Percentiles rank a stretch among this genome's conserved stretches.
These are phyloP conservation scores for Rhagophthalmus giganteus DNA, from an alignment of 2,888 invertebrate species.

Conservation along the genomic window DNA sequence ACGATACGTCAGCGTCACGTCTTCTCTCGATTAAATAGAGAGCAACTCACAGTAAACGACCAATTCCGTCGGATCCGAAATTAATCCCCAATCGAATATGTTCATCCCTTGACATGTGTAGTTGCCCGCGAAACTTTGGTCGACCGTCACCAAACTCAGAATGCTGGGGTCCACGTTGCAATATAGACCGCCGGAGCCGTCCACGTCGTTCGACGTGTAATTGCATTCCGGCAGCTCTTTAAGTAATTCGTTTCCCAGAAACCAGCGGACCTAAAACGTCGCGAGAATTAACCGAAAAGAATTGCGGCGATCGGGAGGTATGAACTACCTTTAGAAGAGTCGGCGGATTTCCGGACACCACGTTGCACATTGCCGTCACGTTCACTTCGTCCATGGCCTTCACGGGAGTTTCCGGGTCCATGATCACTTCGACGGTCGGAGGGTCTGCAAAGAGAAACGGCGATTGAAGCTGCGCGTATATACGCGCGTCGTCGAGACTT, in stretches of 20 bases:
- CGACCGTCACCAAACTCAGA: slow-evolving; percentile 81
- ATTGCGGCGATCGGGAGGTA: too few species aligned
- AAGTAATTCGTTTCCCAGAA: slow-evolving; percentile 77
- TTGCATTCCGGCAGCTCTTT: slow-evolving; percentile 85
- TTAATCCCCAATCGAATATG: slow-evolving; percentile 84
- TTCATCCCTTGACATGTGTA: slow-evolving; percentile 92
- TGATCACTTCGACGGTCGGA: slow-evolving; percentile 74
- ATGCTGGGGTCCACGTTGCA: slow-evolving; percentile 87
- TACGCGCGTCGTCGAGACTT: slow-evolving; percentile 61
- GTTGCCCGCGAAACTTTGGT: slow-evolving; percentile 87
- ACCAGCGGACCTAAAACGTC: slow-evolving; percentile 68
- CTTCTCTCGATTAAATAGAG: slow-evolving; percentile 36
- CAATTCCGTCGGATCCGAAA: slow-evolving; percentile 76
- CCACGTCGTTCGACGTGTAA: slow-evolving; percentile 53
- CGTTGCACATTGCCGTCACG: slow-evolving; percentile 80
- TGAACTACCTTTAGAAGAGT: slow-evolving; percentile 66
- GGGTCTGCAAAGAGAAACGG: slow-evolving; percentile 66
- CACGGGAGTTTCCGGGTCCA: slow-evolving; percentile 77
- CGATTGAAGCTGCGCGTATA: too few species aligned
- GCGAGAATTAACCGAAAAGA: too few species aligned
- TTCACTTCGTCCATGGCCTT: slow-evolving; percentile 77
- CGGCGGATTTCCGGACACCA: slow-evolving; percentile 78
- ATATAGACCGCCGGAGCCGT: slow-evolving; percentile 61
- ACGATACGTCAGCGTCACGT: slow-evolving; percentile 13
- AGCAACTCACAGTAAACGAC: slow-evolving; percentile 75